phyloP scores from a whole-genome alignment of 2,888 invertebrate genomes.

The Anoncus sp. region DNA sequence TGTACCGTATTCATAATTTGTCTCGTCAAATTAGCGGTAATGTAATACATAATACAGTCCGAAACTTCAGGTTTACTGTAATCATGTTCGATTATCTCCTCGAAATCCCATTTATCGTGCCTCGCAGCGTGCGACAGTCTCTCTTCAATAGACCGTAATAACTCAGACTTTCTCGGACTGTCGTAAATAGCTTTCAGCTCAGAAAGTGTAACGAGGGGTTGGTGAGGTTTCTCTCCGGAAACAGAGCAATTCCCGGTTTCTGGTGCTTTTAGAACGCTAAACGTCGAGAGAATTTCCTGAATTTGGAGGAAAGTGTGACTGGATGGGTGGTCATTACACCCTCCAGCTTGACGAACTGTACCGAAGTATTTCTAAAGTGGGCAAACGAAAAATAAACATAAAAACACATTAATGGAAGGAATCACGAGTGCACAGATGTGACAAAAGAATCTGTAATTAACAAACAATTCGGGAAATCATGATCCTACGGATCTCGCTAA shows the following conservation, averaged over 20 bases:
- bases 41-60: slow-evolving; percentile 55
- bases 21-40: slow-evolving; percentile 46
- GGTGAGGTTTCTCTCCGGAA: slow-evolving; percentile 28
- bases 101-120: slow-evolving; percentile 54
- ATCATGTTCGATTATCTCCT: slow-evolving; percentile 57
- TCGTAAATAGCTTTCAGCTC: slow-evolving; percentile 50
- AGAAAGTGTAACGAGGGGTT: slow-evolving; percentile 50
- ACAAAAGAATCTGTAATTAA: slow-evolving; percentile 19
- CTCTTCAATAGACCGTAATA: slow-evolving; percentile 38
- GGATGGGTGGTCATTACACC: too few relatives aligned
- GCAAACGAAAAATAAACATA: slow-evolving; percentile 14
- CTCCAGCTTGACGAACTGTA: too few relatives aligned
- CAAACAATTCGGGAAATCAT: slow-evolving; percentile 4
- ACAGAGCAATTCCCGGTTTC: slow-evolving; percentile 50
- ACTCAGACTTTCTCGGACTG: slow-evolving; percentile 41
- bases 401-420: slow-evolving; percentile 1
- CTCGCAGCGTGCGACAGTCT: slow-evolving; percentile 33
- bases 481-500: not conserved
- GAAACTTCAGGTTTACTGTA: slow-evolving; percentile 53
- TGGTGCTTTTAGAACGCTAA: slow-evolving; percentile 47
- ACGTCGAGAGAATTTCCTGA: too few relatives aligned
- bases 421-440: slow-evolving; percentile 5
- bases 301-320: too few relatives aligned
- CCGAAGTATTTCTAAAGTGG: slow-evolving; percentile 63
- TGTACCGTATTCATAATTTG: slow-evolving; percentile 39